Percentiles rank a stretch among this genome's conserved stretches.
Conservation (phyloP, 37 sponge, comb jelly and placozoan genomes). For the Spongilla lacustris region DNA sequence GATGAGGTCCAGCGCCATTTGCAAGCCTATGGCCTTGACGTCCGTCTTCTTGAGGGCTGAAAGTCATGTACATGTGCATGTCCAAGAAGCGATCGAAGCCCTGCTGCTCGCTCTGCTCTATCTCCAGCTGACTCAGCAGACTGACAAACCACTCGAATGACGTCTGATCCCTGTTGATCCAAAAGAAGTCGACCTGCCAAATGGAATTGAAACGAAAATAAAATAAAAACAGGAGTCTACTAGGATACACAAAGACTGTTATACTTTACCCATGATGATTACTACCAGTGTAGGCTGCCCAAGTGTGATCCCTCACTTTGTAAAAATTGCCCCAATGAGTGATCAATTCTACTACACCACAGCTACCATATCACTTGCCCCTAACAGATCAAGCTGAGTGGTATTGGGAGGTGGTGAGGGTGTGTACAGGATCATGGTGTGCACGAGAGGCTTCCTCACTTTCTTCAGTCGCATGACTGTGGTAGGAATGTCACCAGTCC, state of each 20-base stretch:
- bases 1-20: conserved; percentile 91
- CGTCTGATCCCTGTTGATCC: conserved; percentile 88
- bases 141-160: conserved; percentile 92
- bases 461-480: conserved; percentile 78
- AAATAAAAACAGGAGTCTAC: no score
- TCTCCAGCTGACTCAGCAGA: conserved; percentile 84
- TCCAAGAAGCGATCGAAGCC: conserved; percentile 85
- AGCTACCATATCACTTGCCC: no score
- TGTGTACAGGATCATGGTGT: no score
- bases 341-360: background rate
- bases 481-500: conserved; percentile 70
- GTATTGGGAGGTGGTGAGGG: no score
- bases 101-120: conserved; percentile 78
- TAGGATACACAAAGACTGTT: no score
- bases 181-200: conserved; percentile 83
- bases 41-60: conserved; percentile 88
- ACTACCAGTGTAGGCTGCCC: no score
- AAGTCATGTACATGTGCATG: conserved; percentile 96
- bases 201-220: no score
- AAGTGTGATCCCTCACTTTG: no score
- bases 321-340: no score
- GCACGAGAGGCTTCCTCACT: no score
- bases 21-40: conserved; percentile 92
- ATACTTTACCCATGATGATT: no score
- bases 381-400: no score